Percentiles rank a stretch among this genome's conserved stretches.
phyloP scores from a whole-genome alignment of 2,797 vertebrate species.

The Semaprochilodus insignis region DNA sequence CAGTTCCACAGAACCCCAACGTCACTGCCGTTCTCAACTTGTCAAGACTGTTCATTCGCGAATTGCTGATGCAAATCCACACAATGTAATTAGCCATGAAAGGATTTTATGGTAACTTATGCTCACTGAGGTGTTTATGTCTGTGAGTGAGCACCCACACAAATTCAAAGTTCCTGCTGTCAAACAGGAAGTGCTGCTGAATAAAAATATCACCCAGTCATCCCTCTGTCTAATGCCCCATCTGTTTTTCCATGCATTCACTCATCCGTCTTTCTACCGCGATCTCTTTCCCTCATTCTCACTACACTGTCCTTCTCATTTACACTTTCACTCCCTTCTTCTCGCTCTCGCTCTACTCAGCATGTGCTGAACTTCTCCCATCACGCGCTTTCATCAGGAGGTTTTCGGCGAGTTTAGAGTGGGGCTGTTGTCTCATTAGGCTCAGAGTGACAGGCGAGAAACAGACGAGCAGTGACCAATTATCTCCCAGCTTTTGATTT shows the following conservation, averaged over 20 bases:
- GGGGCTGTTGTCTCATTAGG: slow-evolving; percentile 62
- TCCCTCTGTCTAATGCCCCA: slow-evolving; percentile 41
- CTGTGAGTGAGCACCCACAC: slow-evolving; percentile 21
- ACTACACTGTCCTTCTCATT: slow-evolving; percentile 53
- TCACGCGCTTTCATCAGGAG: slow-evolving; percentile 51
- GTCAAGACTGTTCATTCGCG: background rate
- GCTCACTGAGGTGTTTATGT: background rate
- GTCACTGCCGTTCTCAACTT: background rate
- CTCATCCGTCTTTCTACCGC: slow-evolving; percentile 44
- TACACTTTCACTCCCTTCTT: slow-evolving; percentile 49
- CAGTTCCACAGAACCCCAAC: background rate
- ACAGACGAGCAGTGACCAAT: slow-evolving; percentile 56
- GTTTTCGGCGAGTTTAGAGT: slow-evolving; percentile 41
- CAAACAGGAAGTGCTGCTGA: slow-evolving; percentile 18
- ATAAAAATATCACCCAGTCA: slow-evolving; percentile 39
- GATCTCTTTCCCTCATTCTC: slow-evolving; percentile 34
- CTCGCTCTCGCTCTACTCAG: slow-evolving; percentile 18
- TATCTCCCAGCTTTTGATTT: slow-evolving; percentile 56
- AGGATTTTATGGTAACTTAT: background rate
- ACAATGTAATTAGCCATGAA: background rate
- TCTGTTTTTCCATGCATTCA: slow-evolving; percentile 44
- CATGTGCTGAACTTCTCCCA: slow-evolving; percentile 32
- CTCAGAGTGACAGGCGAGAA: slow-evolving; percentile 20
- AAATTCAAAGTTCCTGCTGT: background rate
- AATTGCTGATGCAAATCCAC: slow-evolving; percentile 3